These are phyloP conservation scores for Chlorocebus sabaeus DNA, from an alignment of 2,113 vertebrate genomes.

Conservation along the genomic window DNA sequence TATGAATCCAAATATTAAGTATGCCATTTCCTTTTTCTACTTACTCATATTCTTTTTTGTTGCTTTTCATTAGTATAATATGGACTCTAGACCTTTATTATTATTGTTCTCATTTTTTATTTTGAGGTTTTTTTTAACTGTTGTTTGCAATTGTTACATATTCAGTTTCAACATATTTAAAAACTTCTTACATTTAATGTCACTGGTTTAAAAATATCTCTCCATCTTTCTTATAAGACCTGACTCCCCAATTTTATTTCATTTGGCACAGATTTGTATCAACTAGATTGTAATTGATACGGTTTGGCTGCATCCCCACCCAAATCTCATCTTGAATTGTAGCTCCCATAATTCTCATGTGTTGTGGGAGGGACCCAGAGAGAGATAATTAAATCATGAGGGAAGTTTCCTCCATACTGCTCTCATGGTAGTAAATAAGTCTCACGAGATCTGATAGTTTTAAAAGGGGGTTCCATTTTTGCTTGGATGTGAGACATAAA, in stretches of 20 bases:
- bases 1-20: neutral
- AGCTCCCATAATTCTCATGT: no score
- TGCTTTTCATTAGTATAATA: neutral
- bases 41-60: neutral
- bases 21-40: neutral
- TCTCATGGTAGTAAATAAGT: no score
- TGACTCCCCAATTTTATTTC: neutral
- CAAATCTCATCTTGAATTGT: no score
- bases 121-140: neutral
- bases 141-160: neutral
- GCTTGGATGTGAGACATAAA: no score
- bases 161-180: neutral
- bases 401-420: no score
- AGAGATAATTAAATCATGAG: no score
- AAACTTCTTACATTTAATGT: neutral
- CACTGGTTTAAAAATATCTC: neutral
- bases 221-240: neutral
- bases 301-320: no score
- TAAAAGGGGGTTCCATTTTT: no score
- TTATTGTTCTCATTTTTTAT: neutral
- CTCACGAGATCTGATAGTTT: no score
- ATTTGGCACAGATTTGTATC: neutral
- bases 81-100: neutral
- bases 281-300: neutral
- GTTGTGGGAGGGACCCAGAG: no score